Evolutionary conservation across 2,888 invertebrate genomes (phyloP).

Genomic region (Sycophila texana): DNA sequence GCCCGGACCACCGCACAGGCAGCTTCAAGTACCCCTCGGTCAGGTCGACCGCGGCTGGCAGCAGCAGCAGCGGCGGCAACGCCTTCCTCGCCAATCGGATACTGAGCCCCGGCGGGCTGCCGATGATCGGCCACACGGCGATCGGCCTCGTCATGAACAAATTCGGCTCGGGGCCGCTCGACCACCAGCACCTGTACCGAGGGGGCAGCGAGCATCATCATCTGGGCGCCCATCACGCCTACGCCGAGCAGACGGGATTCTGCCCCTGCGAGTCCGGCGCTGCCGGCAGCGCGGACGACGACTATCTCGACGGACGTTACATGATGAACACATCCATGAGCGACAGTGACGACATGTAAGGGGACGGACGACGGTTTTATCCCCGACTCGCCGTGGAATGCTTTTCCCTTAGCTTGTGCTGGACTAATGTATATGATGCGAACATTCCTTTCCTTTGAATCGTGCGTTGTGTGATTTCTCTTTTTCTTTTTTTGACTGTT

Average conservation of each 20-base stretch:
- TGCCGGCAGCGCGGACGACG: slow-evolving; percentile 3
- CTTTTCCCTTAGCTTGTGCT: too few relatives aligned
- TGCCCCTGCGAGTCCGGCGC: slow-evolving; percentile 63
- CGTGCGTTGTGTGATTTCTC: too few relatives aligned
- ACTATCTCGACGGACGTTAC: slow-evolving; percentile 67
- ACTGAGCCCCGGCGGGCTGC: slow-evolving; percentile 68
- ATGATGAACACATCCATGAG: slow-evolving; percentile 67
- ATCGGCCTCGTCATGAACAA: slow-evolving; percentile 72
- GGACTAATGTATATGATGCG: too few relatives aligned
- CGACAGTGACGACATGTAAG: slow-evolving; percentile 68
- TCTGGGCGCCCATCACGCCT: slow-evolving; percentile 24
- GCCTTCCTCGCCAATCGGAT: slow-evolving; percentile 67
- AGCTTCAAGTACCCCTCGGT: slow-evolving; percentile 38
- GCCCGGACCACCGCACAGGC: slow-evolving; percentile 29
- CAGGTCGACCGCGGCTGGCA: background rate
- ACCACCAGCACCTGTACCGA: slow-evolving; percentile 24
- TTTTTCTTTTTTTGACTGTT: too few relatives aligned
- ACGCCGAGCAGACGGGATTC: slow-evolving; percentile 57
- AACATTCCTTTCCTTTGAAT: too few relatives aligned
- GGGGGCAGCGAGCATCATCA: slow-evolving; percentile 38
- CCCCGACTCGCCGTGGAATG: too few relatives aligned
- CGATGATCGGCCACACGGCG: slow-evolving; percentile 71
- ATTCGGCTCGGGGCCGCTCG: slow-evolving; percentile 66
- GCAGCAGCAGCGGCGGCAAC: too few relatives aligned
- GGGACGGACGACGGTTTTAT: background rate